These are phyloP conservation scores for Electrona antarctica DNA, from an alignment of 2,113 vertebrate genomes.

Conservation along the genomic window DNA sequence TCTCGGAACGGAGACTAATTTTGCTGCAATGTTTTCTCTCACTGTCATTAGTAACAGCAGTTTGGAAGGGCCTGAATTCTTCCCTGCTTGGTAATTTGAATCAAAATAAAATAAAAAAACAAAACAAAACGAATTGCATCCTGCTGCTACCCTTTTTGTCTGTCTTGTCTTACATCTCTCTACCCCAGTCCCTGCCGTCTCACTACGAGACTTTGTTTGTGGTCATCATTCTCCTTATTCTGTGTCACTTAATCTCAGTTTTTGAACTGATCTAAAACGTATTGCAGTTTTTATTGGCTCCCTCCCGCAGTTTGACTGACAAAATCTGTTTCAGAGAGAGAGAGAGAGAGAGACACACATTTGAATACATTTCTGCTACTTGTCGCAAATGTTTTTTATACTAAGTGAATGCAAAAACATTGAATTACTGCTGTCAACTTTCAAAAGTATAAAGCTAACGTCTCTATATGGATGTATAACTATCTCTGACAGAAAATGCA, in stretches of 20 bases:
- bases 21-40: conserved; percentile 18
- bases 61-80: conserved; percentile 32
- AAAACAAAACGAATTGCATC: conserved; percentile 5
- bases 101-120: conserved; percentile 22
- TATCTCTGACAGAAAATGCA: no score
- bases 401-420: no score
- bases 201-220: no score
- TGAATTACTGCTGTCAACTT: no score
- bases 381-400: no score
- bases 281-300: no score
- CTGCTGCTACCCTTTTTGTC: background rate
- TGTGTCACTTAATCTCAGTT: conserved; percentile 1
- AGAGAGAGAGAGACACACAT: no score
- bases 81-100: conserved; percentile 21
- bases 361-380: no score
- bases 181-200: background rate
- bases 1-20: conserved; percentile 54
- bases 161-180: background rate
- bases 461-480: no score
- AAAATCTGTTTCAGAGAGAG: background rate
- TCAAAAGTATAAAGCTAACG: no score
- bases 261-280: no score
- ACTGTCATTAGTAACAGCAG: conserved; percentile 34
- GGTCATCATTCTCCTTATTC: background rate
- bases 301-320: no score